These are phyloP conservation scores for Himalopsyche tibetana DNA, from an alignment of 2,888 invertebrate genomes.

Conservation along the genomic window DNA sequence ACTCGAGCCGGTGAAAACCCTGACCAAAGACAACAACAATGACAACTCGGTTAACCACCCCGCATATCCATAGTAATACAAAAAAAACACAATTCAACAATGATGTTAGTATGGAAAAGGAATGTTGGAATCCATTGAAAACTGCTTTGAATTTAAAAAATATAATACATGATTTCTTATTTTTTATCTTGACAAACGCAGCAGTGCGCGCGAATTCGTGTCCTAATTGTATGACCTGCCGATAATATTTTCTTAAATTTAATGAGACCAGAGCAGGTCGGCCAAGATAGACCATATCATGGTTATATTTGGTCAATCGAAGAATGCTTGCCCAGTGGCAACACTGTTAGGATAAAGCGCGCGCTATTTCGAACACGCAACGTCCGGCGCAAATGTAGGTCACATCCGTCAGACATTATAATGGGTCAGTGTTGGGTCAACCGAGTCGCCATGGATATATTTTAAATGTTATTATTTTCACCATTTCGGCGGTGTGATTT, in stretches of 20 bases:
- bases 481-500: constrained; percentile 1
- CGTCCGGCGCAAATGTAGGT: constrained; percentile 59
- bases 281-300: constrained; percentile 29
- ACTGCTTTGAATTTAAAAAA: no score
- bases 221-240: background rate
- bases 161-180: background rate
- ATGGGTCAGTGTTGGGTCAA: constrained; percentile 63
- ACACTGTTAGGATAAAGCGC: constrained; percentile 49
- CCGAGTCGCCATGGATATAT: constrained; percentile 23
- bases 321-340: constrained; percentile 55
- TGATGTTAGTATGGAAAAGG: no score
- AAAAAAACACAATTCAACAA: no score
- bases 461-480: background rate
- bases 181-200: background rate
- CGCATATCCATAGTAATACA: no score
- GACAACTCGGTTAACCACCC: no score
- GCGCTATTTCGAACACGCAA: constrained; percentile 61
- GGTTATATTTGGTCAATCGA: constrained; percentile 29
- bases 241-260: constrained; percentile 1
- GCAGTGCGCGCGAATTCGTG: background rate
- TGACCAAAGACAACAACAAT: no score
- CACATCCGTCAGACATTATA: constrained; percentile 51
- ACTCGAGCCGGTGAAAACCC: no score
- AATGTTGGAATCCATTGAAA: no score
- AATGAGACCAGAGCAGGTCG: constrained; percentile 6